Evolutionary conservation across 2,888 invertebrate species (phyloP), one percentile per base, ranked within the genome.

Genomic region (Lutraria lutraria): DNA sequence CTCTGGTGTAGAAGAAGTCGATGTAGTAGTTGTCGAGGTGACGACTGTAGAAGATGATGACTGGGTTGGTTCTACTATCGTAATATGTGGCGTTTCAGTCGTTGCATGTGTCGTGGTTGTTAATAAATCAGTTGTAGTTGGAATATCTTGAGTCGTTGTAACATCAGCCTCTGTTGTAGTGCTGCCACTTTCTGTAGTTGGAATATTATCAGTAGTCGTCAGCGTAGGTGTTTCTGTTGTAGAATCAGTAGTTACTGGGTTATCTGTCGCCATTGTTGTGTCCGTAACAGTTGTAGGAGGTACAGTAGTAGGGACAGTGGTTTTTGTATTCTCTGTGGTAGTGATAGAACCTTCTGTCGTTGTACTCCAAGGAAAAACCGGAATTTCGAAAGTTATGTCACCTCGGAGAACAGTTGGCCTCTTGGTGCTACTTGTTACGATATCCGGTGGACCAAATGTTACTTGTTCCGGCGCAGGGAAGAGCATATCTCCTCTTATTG

Each of bases 311-410:
- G 63, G 25, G 52, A 15, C 29, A 13, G 63, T 79, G 16, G 21
- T 43, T 53, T 25, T 21, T 16, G 85, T 29, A 63, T 60, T 63
- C 29, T 54, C 56, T 2, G 72, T 72, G 16, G 83, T 83, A 13
- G 83, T 83, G 15, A 10, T 31, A 13, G 68, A 34, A 31, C n/a
- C 25, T 21, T 60, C 76, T 31, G 83, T 43, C n/a, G 89, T 86
- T 87, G 81, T 84, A 13, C 43, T 63, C 68, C 83, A 81, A 19
- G 85, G 87, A 76, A 82, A 53, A 13, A 63, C 25, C 13, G 86
- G 86, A 43, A 88, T 84, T 25, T 68, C 80, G 68, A 88, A 88
- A 13, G 76, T 29, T 12, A 84, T 88, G 56, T 88, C 85, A 0
- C 87, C 87, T 43, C 84, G 63, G 6, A 63, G 31, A 16, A 63